Base-by-base conservation (phyloP, 2,797 vertebrate species). In the Bovichtus variegatus region DNA sequence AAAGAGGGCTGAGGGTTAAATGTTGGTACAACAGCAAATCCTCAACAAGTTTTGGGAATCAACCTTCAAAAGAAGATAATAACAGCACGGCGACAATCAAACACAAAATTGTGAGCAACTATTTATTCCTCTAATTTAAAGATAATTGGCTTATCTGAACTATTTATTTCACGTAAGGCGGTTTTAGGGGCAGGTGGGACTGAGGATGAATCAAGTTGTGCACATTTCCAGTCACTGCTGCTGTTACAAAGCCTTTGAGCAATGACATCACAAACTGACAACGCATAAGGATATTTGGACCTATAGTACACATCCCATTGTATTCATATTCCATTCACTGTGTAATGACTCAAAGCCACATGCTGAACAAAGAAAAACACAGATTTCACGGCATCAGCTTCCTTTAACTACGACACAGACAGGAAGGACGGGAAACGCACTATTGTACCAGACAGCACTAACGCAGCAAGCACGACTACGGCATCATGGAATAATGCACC, bases 261-360 rank as follows among this genome's bases (percentile, higher is more conserved):
- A 15, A 68, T 86, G 78, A 88, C 83, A 54, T 91, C 86, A 90
- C 2, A 38, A 25, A 25, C 54, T 70, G 62, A 84, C 64, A 29
- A 69, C 29, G 2, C 68, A 58, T 36, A 69, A 74, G 66, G 74
- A 75, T 76, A 76, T 78, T 77, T 40, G 3, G 44, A 46, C 59
- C 51, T 73, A 34, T 65, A 34, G 55, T 77, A 73, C 64, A 72
- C 61, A 68, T 89, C 75, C 81, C 40, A 54, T 91, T 89, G 83
- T 90, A 74, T 89, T 89, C 74, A 76, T 84, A 60, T 73, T 85
- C 84, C 67, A 80, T 85, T 90, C 76, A 83, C 18, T 79, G 34
- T 54, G 51, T 13, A 25, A 76, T 95, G 95, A 95, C 83, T 95
- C 93, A 94, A 9, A 25, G 21, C 23, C 63, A 83, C 61, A 69